phyloP scores from a whole-genome alignment of 2,888 invertebrate genomes.

The Drosophila neotestacea region DNA sequence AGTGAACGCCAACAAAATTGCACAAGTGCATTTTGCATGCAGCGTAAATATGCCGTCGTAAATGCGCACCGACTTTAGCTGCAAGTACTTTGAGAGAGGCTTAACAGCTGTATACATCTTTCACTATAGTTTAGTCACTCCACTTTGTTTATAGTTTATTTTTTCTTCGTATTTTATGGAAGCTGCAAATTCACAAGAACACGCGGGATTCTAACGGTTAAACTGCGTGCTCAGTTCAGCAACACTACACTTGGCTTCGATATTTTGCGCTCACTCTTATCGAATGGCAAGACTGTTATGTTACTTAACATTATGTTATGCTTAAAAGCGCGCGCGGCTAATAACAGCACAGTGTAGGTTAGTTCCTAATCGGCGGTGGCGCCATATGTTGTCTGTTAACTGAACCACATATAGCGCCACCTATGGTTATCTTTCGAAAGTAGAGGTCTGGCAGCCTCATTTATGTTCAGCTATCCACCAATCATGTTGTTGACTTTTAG shows the following conservation, averaged over 20 bases:
- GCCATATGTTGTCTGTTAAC: too few relatives aligned
- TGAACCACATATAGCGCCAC: too few relatives aligned
- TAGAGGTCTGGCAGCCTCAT: too few relatives aligned
- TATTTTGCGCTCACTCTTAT: neutral
- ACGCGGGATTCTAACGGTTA: constrained; percentile 71
- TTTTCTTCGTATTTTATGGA: neutral
- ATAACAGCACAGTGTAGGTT: neutral
- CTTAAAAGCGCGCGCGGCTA: neutral
- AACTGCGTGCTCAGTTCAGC: neutral
- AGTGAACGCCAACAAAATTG: constrained; percentile 90
- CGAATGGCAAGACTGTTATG: neutral
- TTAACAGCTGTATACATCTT: constrained; percentile 89
- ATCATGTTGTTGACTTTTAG: too few relatives aligned
- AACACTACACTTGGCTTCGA: neutral
- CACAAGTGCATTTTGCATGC: constrained; percentile 90
- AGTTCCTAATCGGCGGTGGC: too few relatives aligned
- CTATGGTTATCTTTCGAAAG: too few relatives aligned
- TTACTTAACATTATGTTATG: neutral
- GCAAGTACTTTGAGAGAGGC: constrained; percentile 87
- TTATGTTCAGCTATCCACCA: too few relatives aligned
- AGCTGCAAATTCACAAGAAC: constrained; percentile 33
- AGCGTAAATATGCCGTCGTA: constrained; percentile 91
- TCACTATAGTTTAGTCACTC: neutral
- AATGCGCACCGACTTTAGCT: constrained; percentile 89
- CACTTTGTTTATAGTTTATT: neutral